Conservation (phyloP, 2,113 vertebrate species). For the Sapayoa aenigma region DNA sequence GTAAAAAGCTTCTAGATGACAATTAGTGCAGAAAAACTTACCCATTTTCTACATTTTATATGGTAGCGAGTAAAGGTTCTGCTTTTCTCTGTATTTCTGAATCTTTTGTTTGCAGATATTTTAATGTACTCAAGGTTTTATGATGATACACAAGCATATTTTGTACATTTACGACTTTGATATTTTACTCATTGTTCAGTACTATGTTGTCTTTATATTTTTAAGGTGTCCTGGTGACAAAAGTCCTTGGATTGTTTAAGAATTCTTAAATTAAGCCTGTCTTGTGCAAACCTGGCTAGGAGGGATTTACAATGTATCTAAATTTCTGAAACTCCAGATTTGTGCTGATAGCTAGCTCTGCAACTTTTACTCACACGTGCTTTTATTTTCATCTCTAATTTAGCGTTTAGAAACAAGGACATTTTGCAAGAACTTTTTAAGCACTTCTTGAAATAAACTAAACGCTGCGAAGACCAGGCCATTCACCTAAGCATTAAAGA, state of each 20-base stretch:
- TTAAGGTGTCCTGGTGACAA: not conserved
- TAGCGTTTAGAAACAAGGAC: not conserved
- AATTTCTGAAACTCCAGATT: not conserved
- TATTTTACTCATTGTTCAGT: not conserved
- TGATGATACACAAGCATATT: not conserved
- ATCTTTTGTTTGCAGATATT: not conserved
- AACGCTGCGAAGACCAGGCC: conserved; percentile 58
- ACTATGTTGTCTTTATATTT: not conserved
- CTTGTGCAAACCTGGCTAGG: not conserved
- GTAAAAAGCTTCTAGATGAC: not conserved
- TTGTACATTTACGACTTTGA: not conserved
- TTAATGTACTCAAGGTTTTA: not conserved
- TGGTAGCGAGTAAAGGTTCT: not conserved
- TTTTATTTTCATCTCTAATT: not conserved
- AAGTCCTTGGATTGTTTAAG: not conserved
- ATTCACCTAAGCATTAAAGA: conserved; percentile 44
- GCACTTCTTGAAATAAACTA: conserved; percentile 2
- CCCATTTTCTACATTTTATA: not conserved
- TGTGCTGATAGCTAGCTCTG: not conserved
- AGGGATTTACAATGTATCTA: not conserved
- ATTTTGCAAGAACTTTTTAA: not conserved
- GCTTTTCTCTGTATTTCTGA: not conserved
- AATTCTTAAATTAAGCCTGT: not conserved
- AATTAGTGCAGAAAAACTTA: not conserved
- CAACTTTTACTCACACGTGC: not conserved